Base-by-base conservation (phyloP, 2,113 vertebrate genomes). In the Sporophila hypoxantha region DNA sequence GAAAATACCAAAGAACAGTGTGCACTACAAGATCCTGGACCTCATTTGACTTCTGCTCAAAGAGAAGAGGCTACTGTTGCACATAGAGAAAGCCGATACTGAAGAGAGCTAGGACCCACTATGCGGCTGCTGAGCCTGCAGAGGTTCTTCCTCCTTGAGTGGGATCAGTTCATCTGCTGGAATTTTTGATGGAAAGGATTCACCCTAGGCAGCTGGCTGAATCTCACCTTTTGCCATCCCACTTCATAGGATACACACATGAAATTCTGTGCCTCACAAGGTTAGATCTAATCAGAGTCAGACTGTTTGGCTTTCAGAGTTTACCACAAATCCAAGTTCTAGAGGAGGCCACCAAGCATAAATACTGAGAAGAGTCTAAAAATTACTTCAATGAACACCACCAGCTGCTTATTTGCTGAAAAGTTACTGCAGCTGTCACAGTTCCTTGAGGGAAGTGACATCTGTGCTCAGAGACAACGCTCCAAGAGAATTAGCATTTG, bases 41-140 rank as follows among this genome's bases (percentile, higher is more conserved):
- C 13, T 70, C 41, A 68, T 39, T 17, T 42, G 23, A 80, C 46
- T 91, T 66, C 73, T 70, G 27, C 26, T 76, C 8, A 12, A 67
- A 80, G 4, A 56, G 10, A 70, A 80, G 41, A 66, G 1, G 17
- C 12, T 52, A 36, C 15, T 11, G 5, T 23, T 3, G 15, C 15
- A 19, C 13, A 11, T 8, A 67, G 9, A 68, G 19, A 77, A 77
- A 41, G 9, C 11, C 12, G 22, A 77, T 14, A 44, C 2, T n/a
- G 49, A 70, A 88, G 60, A 66, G 2, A 80, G 26, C 5, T 57
- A 74, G 20, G 5, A 89, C 11, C 2, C 5, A 3, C 26, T 20
- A 69, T 1, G 3, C 0, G 0, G 17, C 2, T 25, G 17, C 65
- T 21, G 36, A 9, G 29, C 16, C 25, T 60, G 15, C 3, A 1